phyloP scores from a whole-genome alignment of 2,888 invertebrate genomes.

The Beris morrisii region DNA sequence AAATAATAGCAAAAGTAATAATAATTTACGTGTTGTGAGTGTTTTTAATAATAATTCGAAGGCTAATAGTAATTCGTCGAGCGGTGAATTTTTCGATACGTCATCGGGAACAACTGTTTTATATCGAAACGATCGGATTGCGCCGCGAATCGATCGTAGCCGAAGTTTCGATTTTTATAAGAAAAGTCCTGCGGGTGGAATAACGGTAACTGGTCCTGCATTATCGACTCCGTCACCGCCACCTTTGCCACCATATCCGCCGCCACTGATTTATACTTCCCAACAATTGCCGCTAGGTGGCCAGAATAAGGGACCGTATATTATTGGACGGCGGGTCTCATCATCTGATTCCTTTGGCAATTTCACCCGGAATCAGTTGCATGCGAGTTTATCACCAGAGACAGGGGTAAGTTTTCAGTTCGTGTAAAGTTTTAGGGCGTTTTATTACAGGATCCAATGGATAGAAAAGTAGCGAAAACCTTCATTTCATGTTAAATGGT shows the following conservation, averaged over 20 bases:
- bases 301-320: constrained; percentile 4
- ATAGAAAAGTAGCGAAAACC: too few relatives aligned
- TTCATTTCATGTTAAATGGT: too few relatives aligned
- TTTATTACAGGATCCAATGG: too few relatives aligned
- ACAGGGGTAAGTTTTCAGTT: constrained; percentile 27
- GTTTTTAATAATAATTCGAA: neutral
- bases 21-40: neutral
- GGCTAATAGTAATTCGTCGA: neutral
- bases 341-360: constrained; percentile 28
- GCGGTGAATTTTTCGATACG: constrained; percentile 3
- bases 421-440: neutral
- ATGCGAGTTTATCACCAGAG: constrained; percentile 29
- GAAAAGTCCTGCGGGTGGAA: constrained; percentile 3
- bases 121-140: constrained; percentile 1
- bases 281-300: constrained; percentile 22
- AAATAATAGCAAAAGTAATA: constrained; percentile 10
- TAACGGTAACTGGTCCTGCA: neutral
- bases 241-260: constrained; percentile 15
- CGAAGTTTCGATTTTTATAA: constrained; percentile 28
- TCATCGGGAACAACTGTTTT: neutral
- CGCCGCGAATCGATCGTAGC: constrained; percentile 26
- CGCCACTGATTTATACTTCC: constrained; percentile 20
- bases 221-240: constrained; percentile 25
- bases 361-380: constrained; percentile 24
- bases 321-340: constrained; percentile 14